phyloP scores from a whole-genome alignment of 2,113 vertebrate genomes.

The Brachyhypopomus occidentalis region DNA sequence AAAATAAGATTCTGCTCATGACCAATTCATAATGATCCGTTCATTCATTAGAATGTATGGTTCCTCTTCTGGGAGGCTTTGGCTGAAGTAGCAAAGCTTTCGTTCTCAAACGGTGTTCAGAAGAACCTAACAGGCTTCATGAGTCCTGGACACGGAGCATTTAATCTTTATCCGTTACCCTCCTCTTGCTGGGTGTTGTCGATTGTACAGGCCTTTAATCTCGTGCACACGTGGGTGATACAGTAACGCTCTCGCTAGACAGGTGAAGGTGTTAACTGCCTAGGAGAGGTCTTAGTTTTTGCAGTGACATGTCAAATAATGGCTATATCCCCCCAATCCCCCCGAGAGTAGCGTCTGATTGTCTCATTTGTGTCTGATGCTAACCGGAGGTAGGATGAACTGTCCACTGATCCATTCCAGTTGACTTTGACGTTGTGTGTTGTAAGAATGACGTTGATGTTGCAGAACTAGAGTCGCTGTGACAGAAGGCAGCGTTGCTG shows the following conservation, averaged over 20 bases:
- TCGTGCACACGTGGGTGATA: conserved; percentile 36
- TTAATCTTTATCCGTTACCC: conserved; percentile 15
- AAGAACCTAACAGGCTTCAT: not conserved
- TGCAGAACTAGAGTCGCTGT: not conserved
- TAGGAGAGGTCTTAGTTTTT: conserved; percentile 32
- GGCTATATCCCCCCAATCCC: not conserved
- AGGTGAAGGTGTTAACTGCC: conserved; percentile 41
- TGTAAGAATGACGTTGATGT: not conserved
- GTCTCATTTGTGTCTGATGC: not conserved
- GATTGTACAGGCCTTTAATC: conserved; percentile 24
- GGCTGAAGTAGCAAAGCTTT: not conserved
- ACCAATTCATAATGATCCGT: not conserved
- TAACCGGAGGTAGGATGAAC: not conserved
- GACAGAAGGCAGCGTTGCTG: not conserved
- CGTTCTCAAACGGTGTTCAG: not conserved
- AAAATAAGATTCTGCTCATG: conserved; percentile 2
- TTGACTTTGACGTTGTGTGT: not conserved
- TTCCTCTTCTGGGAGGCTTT: not conserved
- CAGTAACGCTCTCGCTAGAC: conserved; percentile 42
- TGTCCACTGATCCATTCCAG: not conserved
- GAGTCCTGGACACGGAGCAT: not conserved
- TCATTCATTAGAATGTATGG: not conserved
- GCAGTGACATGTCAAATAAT: conserved; percentile 29
- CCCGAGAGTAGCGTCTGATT: not conserved
- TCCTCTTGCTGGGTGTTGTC: conserved; percentile 2